Conservation (phyloP, 2,888 invertebrate species). For the Camponotus fellah region DNA sequence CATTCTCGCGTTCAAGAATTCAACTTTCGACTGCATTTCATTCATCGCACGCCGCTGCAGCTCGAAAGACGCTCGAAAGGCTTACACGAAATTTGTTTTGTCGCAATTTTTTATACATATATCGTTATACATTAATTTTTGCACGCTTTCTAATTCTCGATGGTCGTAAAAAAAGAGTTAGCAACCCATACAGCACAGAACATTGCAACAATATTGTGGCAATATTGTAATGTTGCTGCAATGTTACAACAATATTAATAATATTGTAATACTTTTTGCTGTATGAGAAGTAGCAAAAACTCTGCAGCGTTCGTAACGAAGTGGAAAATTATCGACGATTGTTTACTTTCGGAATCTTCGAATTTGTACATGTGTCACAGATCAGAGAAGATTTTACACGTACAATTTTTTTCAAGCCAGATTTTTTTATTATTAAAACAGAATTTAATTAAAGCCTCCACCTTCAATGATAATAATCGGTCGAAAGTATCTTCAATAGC, state of each 20-base stretch:
- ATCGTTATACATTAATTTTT: background rate
- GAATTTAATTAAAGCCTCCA: constrained; percentile 49
- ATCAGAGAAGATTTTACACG: constrained; percentile 18
- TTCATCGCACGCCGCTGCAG: background rate
- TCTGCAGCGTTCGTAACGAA: constrained; percentile 9
- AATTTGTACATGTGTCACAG: background rate
- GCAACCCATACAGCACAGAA: too few relatives aligned
- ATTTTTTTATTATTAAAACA: constrained; percentile 35
- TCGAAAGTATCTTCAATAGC: constrained; percentile 48
- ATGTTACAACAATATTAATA: too few relatives aligned
- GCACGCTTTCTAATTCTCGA: background rate
- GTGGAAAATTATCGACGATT: constrained; percentile 35
- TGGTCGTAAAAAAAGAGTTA: background rate
- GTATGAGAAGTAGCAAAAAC: background rate
- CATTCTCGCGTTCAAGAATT: constrained; percentile 19
- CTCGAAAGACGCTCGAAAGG: constrained; percentile 33
- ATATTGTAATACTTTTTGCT: too few relatives aligned
- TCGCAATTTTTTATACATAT: constrained; percentile 4
- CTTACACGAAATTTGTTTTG: constrained; percentile 11
- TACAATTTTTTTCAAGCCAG: background rate
- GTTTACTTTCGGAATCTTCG: background rate
- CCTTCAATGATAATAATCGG: constrained; percentile 32
- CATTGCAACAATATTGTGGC: too few relatives aligned
- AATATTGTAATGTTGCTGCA: too few relatives aligned
- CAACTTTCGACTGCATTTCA: constrained; percentile 26